Base-by-base conservation (phyloP, 2,888 invertebrate genomes). In the Agrypnus murinus region DNA sequence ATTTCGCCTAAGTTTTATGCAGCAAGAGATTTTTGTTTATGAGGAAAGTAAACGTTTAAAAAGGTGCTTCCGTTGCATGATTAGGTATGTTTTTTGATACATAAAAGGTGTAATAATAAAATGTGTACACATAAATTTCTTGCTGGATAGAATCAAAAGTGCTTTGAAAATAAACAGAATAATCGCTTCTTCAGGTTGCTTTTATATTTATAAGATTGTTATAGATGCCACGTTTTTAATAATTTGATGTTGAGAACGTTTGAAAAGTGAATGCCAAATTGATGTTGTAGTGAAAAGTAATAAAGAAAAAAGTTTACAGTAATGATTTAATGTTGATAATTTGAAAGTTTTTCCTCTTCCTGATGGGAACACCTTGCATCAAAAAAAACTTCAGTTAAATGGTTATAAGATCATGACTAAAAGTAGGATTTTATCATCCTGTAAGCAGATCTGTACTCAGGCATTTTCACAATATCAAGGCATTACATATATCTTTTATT, bases 261-360 rank as follows among this genome's bases (percentile, higher is more conserved):
- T 62, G 53, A 67, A 66, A 25, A 62, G 45, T 55, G 60, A 65
- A 65, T 65, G 55, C 65, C 67, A 62, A 67, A 67, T 67, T 62
- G 60, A 67, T 53, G 60, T 67, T 62, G 60, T 67, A 67, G 62
- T 62, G 59, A 60, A 59, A 57, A 65, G 45, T 65, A 65, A 65
- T 65, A 65, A 65, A 65, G 15, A 32, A 7, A 31, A n/a, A 46
- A 19, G 25, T 63, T 32, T 53, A 50, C 48, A 63, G 25, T 63
- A 50, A n/a, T 4, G n/a, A 10, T n/a, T 43, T 3, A 25, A 25
- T 25, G 5, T 25, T 25, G 5, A 25, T 25, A 2, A 25, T 3
- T 5, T 5, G 5, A 25, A 5, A 25, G 2, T 25, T 25, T 5
- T 25, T 25, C 25, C 25, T 25, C 3, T 25, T 25, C 25, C 25